Base-by-base conservation (phyloP, 2,888 invertebrate genomes). In the Taphrorychus bicolor region DNA sequence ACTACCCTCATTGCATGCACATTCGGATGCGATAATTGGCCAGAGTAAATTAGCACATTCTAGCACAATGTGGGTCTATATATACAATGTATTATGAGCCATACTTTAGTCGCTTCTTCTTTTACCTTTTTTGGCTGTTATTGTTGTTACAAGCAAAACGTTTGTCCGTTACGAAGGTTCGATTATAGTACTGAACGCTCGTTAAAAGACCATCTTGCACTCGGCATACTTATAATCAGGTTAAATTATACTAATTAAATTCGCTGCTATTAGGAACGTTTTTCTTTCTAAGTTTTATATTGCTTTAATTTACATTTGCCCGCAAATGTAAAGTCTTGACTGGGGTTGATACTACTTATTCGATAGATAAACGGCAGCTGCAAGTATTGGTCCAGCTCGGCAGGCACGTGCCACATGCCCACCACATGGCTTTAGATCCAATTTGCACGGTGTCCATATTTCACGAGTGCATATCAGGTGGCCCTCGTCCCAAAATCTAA, bases 401-500 rank as follows among this genome's bases (percentile, higher is more conserved):
- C 59, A 60, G 59, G 69, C 70, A 70, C 70, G 70, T 70, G 70
- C 70, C 66, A 66, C 70, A 70, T 70, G 70, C 59, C 66, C 54
- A 57, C 66, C 70, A 70, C 70, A 70, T 70, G 70, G 70, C 60
- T 59, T 59, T 57, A 53, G 19, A 57, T 66, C 70, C 70, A 70
- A 66, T 70, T 70, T 70, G 66, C 70, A 59, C 63, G 62, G 70
- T 63, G 66, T 66, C 70, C 70, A 70, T 70, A 70, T 70, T 70
- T 70, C 70, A 66, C 70, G 14, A 57, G 53, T 56, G 40, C 60
- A 24, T 66, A 70, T 69, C 69, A 69, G 69, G 69, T 69, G 69
- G 69, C 62, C 48, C 59, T 52, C 66, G 58, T 62, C 66, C 61
- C 45, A 59, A 69, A 69, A 65, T 65, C 69, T 69, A 65, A 69